Conservation (phyloP, 64 coral and sea anemone genomes). For the Acropora tenuis region DNA sequence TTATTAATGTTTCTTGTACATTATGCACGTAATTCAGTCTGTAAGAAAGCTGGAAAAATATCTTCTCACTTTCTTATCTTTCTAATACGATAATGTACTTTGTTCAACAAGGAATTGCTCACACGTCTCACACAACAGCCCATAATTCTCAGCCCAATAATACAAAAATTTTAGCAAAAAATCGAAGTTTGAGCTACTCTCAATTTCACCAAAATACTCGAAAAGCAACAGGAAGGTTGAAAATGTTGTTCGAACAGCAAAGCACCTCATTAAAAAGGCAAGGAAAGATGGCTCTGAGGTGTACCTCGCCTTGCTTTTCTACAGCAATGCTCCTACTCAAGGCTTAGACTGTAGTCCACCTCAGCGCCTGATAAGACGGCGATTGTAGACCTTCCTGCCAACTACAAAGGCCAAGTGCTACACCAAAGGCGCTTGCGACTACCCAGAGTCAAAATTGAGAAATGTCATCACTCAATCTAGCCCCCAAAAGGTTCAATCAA, state of each 20-base stretch:
- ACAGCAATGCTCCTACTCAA: not conserved
- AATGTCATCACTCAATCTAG: not conserved
- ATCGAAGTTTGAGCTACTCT: not conserved
- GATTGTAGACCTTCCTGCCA: not conserved
- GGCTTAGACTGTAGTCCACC: slow-evolving; percentile 1
- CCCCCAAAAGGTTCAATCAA: not conserved
- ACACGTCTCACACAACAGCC: slow-evolving; percentile 1
- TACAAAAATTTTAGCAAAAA: not conserved
- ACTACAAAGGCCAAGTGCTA: not conserved
- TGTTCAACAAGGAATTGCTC: not conserved
- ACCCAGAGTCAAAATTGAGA: not conserved
- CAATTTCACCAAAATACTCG: not conserved
- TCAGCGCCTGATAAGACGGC: not conserved
- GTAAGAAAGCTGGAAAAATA: no score
- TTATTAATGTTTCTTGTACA: no score
- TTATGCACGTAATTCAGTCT: no score
- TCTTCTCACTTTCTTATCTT: no score
- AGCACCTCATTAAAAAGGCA: not conserved
- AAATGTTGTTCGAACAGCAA: slow-evolving; percentile 11
- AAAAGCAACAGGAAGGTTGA: slow-evolving; percentile 4
- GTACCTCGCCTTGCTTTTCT: not conserved
- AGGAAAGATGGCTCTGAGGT: not conserved
- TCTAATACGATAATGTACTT: not conserved
- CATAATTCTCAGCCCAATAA: not conserved
- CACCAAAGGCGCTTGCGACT: not conserved